Conservation (phyloP, 2,797 vertebrate species). For the Capromys pilorides region DNA sequence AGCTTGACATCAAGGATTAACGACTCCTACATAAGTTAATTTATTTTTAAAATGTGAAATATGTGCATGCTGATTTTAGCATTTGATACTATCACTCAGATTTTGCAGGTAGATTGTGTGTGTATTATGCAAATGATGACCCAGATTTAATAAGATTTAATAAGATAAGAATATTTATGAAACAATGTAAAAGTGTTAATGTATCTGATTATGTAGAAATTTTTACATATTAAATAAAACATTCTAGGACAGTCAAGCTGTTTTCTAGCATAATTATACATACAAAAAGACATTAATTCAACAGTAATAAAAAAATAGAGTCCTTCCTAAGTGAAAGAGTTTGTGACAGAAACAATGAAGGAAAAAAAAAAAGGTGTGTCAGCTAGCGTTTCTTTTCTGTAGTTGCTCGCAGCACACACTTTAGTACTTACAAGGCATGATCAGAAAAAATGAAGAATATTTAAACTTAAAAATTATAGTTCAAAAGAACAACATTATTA, state of each 20-base stretch:
- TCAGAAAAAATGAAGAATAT: not conserved
- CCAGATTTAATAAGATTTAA: constrained; percentile 81
- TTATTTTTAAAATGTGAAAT: constrained; percentile 85
- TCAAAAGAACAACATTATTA: not conserved
- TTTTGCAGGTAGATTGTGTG: constrained; percentile 71
- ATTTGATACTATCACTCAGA: constrained; percentile 74
- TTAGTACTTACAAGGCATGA: not conserved
- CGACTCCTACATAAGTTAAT: constrained; percentile 84
- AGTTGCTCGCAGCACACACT: not conserved
- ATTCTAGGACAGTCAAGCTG: not conserved
- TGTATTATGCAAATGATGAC: constrained; percentile 70
- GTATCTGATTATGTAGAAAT: constrained; percentile 59
- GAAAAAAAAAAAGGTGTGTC: not conserved
- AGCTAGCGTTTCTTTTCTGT: not conserved
- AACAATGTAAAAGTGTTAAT: constrained; percentile 66
- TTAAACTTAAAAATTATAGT: not conserved
- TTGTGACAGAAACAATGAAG: not conserved
- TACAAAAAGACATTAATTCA: not conserved
- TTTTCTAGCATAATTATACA: constrained; percentile 1
- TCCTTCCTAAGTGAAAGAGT: not conserved
- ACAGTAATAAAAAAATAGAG: not conserved
- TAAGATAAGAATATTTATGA: constrained; percentile 72
- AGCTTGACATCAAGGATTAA: constrained; percentile 86
- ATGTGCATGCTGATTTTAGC: constrained; percentile 84
- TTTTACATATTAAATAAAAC: not conserved